A percentile compares a stretch with the other conserved stretches of the same genome.
These are phyloP conservation scores for Salvator merianae DNA, from an alignment of 2,113 vertebrate genomes.

Conservation along the genomic window DNA sequence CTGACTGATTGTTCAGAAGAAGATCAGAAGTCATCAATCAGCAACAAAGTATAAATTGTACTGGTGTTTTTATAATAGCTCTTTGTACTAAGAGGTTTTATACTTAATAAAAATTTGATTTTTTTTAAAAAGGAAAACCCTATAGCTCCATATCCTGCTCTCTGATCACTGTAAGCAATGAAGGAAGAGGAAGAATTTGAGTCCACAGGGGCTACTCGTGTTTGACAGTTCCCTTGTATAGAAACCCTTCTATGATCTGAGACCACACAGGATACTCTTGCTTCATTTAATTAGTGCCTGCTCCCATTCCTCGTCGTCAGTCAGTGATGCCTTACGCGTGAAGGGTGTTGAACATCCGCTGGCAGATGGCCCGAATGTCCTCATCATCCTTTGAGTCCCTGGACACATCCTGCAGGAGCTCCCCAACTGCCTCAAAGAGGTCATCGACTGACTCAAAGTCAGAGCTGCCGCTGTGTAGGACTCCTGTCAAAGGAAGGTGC, in stretches of 20 bases:
- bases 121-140: too few relatives aligned
- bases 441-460: conserved; percentile 95
- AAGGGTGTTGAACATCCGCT: conserved; percentile 94
- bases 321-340: conserved; percentile 79
- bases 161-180: neutral
- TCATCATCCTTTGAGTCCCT: conserved; percentile 90
- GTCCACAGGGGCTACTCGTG: too few relatives aligned
- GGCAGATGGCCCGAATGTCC: conserved; percentile 88
- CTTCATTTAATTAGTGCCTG: neutral
- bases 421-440: conserved; percentile 91
- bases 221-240: neutral
- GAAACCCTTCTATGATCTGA: neutral
- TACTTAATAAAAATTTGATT: too few relatives aligned
- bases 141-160: neutral
- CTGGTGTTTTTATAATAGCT: too few relatives aligned
- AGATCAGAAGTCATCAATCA: too few relatives aligned
- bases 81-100: too few relatives aligned
- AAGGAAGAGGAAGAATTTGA: neutral
- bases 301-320: neutral
- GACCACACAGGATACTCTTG: neutral
- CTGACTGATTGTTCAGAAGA: too few relatives aligned
- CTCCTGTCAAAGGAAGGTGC: conserved; percentile 73
- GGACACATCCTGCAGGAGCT: conserved; percentile 89
- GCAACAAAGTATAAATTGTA: too few relatives aligned
- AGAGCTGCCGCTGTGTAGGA: conserved; percentile 84